Conservation (phyloP, 2,113 vertebrate species). For the Paradoxurus hermaphroditus region DNA sequence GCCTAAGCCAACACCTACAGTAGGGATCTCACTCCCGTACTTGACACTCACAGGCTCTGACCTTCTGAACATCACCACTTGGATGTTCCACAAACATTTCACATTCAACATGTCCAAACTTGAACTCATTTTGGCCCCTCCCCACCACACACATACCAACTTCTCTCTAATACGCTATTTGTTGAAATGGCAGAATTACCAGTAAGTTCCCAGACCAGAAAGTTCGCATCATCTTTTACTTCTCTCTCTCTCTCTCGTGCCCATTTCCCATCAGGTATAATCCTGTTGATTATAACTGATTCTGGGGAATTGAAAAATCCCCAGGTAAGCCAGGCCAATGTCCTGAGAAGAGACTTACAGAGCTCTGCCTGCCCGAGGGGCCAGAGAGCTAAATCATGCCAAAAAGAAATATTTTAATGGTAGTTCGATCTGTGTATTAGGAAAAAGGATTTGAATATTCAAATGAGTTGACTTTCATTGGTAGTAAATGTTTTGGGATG, state of each 20-base stretch:
- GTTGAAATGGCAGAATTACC: not conserved
- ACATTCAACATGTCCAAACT: not conserved
- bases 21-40: not conserved
- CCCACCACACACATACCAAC: not conserved
- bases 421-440: not conserved
- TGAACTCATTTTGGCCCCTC: not conserved
- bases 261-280: not conserved
- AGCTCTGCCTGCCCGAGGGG: not conserved
- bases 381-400: not conserved
- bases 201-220: not conserved
- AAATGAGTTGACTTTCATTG: not conserved
- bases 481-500: not conserved
- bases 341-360: not conserved
- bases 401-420: not conserved
- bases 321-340: not conserved
- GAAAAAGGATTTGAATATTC: constrained; percentile 19
- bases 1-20: no score
- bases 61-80: not conserved
- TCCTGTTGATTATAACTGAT: not conserved
- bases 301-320: not conserved
- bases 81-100: not conserved
- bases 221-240: not conserved
- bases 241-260: not conserved
- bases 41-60: fast-evolving
- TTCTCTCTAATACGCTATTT: not conserved